Conservation (phyloP, 2,888 invertebrate genomes). For the Electrophaes corylata region DNA sequence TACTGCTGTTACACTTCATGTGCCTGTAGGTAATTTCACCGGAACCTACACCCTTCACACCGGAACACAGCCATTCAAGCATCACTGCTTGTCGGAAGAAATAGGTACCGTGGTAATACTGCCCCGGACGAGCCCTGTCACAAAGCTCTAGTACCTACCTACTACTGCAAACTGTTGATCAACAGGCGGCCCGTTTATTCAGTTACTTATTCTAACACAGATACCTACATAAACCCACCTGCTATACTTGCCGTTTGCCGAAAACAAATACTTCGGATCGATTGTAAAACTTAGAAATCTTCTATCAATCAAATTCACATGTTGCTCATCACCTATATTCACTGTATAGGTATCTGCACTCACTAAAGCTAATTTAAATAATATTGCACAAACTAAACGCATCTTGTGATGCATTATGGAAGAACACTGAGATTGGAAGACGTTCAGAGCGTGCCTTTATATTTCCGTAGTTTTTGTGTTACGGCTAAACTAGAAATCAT, state of each 20-base stretch:
- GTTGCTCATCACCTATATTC: slow-evolving; percentile 85
- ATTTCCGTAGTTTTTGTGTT: slow-evolving; percentile 43
- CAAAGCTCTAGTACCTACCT: too few species aligned
- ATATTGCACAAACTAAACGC: slow-evolving; percentile 28
- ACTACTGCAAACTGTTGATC: too few species aligned
- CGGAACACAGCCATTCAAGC: too few species aligned
- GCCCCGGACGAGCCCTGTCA: too few species aligned
- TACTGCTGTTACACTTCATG: too few species aligned
- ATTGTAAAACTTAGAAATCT: slow-evolving; percentile 90
- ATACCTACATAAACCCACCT: slow-evolving; percentile 42
- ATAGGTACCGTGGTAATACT: too few species aligned
- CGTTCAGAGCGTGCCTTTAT: slow-evolving; percentile 37
- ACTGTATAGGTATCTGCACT: slow-evolving; percentile 78
- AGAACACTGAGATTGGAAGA: slow-evolving; percentile 2
- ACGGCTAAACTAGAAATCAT: slow-evolving; percentile 32
- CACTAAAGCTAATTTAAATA: slow-evolving; percentile 34
- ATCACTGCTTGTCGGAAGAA: too few species aligned
- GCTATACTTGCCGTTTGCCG: slow-evolving; percentile 60
- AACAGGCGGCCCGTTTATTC: too few species aligned
- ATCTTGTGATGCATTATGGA: slow-evolving; percentile 22
- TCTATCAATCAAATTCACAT: slow-evolving; percentile 86
- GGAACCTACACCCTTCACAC: too few species aligned
- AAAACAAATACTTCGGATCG: slow-evolving; percentile 86
- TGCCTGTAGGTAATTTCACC: too few species aligned
- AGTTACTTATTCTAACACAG: neutral